Evolutionary conservation across 2,113 vertebrate genomes (phyloP).

Genomic region (Shinisaurus crocodilurus): DNA sequence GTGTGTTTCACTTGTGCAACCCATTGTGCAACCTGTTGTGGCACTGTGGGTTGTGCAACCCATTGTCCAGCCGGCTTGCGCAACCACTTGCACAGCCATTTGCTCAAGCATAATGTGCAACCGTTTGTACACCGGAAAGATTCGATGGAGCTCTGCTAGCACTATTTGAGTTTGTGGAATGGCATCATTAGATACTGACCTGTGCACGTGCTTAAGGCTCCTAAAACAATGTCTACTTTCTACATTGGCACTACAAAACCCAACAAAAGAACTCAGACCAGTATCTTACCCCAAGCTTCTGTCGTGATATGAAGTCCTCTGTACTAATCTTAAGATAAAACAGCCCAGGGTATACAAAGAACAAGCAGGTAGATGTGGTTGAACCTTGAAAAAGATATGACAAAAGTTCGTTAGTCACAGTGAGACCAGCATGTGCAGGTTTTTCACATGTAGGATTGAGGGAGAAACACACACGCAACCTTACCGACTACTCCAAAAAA

Average conservation of each 20-base stretch:
- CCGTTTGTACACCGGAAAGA: too few relatives aligned
- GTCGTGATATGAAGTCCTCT: constrained; percentile 81
- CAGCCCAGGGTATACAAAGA: constrained; percentile 91
- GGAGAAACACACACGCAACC: constrained; percentile 54
- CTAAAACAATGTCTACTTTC: not conserved
- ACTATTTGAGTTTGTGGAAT: too few relatives aligned
- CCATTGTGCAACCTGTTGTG: too few relatives aligned
- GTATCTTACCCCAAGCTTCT: constrained; percentile 85
- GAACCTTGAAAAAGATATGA: constrained; percentile 78
- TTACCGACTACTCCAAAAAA: constrained; percentile 94
- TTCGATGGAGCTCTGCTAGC: too few relatives aligned
- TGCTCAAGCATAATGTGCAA: too few relatives aligned
- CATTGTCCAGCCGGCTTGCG: too few relatives aligned
- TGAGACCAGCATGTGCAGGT: not conserved
- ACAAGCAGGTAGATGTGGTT: constrained; percentile 87
- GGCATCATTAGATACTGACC: too few relatives aligned
- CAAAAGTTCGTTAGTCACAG: constrained; percentile 9
- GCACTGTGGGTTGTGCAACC: too few relatives aligned
- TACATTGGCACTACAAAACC: not conserved
- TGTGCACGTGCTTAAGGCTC: not conserved
- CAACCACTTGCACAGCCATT: too few relatives aligned
- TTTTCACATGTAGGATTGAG: not conserved
- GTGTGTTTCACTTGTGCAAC: too few relatives aligned
- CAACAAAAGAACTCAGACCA: not conserved
- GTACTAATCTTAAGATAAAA: constrained; percentile 92